phyloP scores from a whole-genome alignment of 2,113 vertebrate genomes.

The Paradoxurus hermaphroditus region DNA sequence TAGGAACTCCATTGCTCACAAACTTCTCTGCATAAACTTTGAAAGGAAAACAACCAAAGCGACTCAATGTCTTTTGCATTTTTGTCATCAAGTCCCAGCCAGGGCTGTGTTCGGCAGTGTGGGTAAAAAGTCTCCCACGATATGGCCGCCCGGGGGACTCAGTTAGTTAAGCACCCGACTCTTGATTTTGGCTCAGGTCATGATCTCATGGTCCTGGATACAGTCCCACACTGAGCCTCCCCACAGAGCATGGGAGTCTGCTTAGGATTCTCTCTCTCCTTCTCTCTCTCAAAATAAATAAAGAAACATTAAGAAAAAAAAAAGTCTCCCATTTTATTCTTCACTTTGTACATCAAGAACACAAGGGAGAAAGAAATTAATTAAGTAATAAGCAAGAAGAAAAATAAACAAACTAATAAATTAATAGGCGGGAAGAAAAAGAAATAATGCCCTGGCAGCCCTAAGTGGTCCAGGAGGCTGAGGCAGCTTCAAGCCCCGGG shows the following conservation, averaged over 20 bases:
- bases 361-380: neutral
- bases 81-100: conserved; percentile 50
- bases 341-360: conserved; percentile 26
- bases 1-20: neutral
- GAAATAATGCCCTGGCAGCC: conserved; percentile 27
- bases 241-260: too few species aligned
- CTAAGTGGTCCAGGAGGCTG: neutral
- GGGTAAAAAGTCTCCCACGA: neutral
- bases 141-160: too few species aligned
- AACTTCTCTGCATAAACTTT: neutral
- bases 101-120: conserved; percentile 41
- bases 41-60: conserved; percentile 29
- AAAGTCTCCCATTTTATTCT: neutral
- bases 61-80: conserved; percentile 44
- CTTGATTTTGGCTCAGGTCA: too few species aligned
- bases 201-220: too few species aligned
- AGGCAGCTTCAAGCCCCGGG: neutral
- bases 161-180: too few species aligned
- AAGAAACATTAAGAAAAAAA: too few species aligned
- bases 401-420: neutral
- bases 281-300: too few species aligned
- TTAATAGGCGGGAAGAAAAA: neutral
- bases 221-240: too few species aligned
- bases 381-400: conserved; percentile 57
- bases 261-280: too few species aligned